Evolutionary conservation across 2,113 vertebrate species (phyloP), one percentile per base, ranked within the genome.

Genomic region (Hydrochoerus hydrochaeris): DNA sequence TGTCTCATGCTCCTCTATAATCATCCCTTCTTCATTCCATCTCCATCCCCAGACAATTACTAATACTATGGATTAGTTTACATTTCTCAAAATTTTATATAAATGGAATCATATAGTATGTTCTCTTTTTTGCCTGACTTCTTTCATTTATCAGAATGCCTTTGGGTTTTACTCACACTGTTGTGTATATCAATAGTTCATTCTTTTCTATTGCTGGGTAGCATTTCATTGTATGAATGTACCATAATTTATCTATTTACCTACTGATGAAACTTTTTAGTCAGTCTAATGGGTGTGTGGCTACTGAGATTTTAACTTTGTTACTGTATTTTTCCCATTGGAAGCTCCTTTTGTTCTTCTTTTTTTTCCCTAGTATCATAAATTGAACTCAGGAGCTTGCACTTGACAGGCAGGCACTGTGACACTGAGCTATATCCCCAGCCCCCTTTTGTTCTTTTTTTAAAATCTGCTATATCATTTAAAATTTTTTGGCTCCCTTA

Each of bases 41-140:
- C 73, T 13, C 8, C 22, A 30, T 52, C 12, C 75, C n/a, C 7
- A 83, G 32, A 57, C 16, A 63, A 73, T 38, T 5, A 57, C 38
- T 90, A n/a, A 58, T 67, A 78, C 69, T 92, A 75, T 26, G 90
- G 81, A 49, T 78, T 78, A 69, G 88, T 71, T 83, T 73, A 17
- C 26, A 90, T 95, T 90, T 80, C 86, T n/a, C 44, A 28, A 57
- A 96, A 26, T 80, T 95, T 95, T 52, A 91, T 84, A 67, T 81
- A 85, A 81, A 71, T 77, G 54, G 65, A 83, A 69, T 91, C 80
- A 82, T 26, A 67, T 1, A 67, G 69, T 49, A 57, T 20, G 2
- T 88, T 41, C 28, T 78, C 44, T 71, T 73, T n/a, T 95, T 88
- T n/a, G 49, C 16, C 90, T 93, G 57, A 67, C 7, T 73, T 30